Conservation (phyloP, 2,888 invertebrate species). For the Netelia inedita region DNA sequence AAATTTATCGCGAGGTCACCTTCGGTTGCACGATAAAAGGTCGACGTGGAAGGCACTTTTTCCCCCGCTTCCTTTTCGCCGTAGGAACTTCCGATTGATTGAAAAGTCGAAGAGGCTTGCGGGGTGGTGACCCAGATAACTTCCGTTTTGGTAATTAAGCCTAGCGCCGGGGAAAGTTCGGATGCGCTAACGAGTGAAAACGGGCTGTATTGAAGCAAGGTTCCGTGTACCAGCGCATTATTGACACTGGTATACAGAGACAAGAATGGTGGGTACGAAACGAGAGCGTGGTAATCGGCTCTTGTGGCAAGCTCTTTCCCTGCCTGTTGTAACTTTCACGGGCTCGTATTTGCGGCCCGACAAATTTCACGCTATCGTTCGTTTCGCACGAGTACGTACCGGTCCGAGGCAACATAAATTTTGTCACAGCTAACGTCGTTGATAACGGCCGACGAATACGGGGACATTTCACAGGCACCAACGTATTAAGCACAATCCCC, state of each 20-base stretch:
- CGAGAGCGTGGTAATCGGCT: slow-evolving; percentile 14
- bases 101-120: neutral
- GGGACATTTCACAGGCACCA: too few species aligned
- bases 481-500: too few species aligned
- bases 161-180: neutral
- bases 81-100: neutral
- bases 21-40: too few species aligned
- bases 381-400: neutral
- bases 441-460: too few species aligned
- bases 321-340: neutral
- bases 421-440: neutral
- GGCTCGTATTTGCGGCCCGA: neutral
- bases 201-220: neutral
- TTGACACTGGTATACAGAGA: slow-evolving; percentile 6
- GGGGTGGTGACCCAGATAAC: slow-evolving; percentile 6
- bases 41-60: neutral
- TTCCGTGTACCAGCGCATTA: slow-evolving; percentile 15
- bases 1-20: too few species aligned
- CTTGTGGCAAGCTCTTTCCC: neutral
- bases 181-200: neutral
- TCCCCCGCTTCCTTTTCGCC: neutral
- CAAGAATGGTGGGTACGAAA: neutral
- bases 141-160: slow-evolving; percentile 4
- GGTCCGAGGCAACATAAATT: neutral
- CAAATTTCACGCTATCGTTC: neutral